phyloP scores from a whole-genome alignment of 2,113 vertebrate species.

The Sylvietta virens region DNA sequence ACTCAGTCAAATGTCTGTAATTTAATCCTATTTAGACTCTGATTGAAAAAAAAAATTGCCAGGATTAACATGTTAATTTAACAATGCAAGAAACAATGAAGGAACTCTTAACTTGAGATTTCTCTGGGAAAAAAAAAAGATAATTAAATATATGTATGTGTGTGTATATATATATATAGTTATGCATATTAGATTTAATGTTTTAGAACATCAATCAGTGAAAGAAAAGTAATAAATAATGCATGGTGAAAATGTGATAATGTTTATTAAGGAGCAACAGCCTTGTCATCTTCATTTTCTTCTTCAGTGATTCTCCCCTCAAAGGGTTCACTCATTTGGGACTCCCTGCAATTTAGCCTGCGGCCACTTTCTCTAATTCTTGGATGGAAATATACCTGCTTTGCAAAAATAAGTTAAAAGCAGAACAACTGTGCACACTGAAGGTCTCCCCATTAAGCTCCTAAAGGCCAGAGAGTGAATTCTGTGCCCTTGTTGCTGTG shows the following conservation, averaged over 20 bases:
- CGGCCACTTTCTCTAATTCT: slow-evolving; percentile 75
- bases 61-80: slow-evolving; percentile 16
- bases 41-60: background rate
- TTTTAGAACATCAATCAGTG: slow-evolving; percentile 75
- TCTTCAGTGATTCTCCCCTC: slow-evolving; percentile 76
- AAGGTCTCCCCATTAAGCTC: slow-evolving; percentile 53
- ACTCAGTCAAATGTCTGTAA: slow-evolving; percentile 15
- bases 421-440: slow-evolving; percentile 54
- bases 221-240: slow-evolving; percentile 79
- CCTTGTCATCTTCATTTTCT: slow-evolving; percentile 82
- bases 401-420: slow-evolving; percentile 76
- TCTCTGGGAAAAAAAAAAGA: background rate
- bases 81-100: background rate
- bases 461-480: slow-evolving; percentile 48
- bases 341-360: slow-evolving; percentile 73
- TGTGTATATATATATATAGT: background rate
- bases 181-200: slow-evolving; percentile 73
- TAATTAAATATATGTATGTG: slow-evolving; percentile 33
- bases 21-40: slow-evolving; percentile 16
- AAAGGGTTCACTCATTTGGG: slow-evolving; percentile 75
- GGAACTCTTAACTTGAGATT: background rate
- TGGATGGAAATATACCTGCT: slow-evolving; percentile 74
- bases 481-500: background rate
- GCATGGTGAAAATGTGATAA: slow-evolving; percentile 77
- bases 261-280: slow-evolving; percentile 83